Base-by-base conservation (phyloP, 2,113 vertebrate genomes). In the Regulus satrapa region DNA sequence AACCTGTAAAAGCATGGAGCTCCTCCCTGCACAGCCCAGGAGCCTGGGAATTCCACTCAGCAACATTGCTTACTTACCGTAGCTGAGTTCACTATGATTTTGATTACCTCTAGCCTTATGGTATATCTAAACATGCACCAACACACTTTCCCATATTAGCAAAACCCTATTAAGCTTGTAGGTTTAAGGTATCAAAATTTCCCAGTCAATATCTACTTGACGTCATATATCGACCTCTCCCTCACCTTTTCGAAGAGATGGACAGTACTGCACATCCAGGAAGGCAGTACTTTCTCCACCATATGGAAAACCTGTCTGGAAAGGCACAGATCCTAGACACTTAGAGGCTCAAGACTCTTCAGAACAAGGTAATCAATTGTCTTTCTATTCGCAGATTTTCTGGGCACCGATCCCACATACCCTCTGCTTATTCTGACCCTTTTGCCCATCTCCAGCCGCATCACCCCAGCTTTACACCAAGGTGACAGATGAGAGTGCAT, bases 91-190 rank as follows among this genome's bases (percentile, higher is more conserved):
- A 0, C 14, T 36, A 14, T 31, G 29, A 43, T n/a, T 73, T 64
- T 4, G 1, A 5, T 75, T 48, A 51, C 26, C 26, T 72, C 46
- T 18, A 59, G 34, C 64, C 23, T 67, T 63, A 49, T 0, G 1
- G 8, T 41, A 3, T n/a, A 66, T 9, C 51, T 23, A 54, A 6
- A 32, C 11, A 81, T 79, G 32, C 15, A 88, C 14, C 36, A 69
- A 56, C 26, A 8, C 0, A 0, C 26, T 46, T 20, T 63, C 26
- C 13, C 38, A 8, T 31, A 48, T 56, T 28, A 61, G 18, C 19
- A 79, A 90, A 90, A 67, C 5, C 28, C 21, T 31, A 5, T 10
- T 6, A 59, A 26, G 17, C 41, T 72, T 85, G 36, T 36, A 85
- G 45, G 54, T 29, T 79, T 55, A 51, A 85, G n/a, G 8, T 17